phyloP scores from a whole-genome alignment of 2,797 vertebrate species.

The Poeciliopsis turneri region DNA sequence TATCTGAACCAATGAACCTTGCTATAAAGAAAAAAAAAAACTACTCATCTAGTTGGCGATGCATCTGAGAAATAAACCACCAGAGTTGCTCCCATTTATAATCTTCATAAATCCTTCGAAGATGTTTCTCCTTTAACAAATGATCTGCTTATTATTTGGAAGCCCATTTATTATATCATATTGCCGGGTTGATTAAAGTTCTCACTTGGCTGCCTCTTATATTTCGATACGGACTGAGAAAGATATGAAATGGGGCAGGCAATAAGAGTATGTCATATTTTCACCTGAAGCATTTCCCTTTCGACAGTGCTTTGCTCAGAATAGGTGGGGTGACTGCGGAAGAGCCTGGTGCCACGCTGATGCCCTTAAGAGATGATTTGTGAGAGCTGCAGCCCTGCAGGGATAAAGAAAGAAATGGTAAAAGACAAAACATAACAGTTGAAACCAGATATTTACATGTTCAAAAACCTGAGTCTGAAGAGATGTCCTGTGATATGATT shows the following conservation, averaged over 20 bases:
- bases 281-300: conserved; percentile 83
- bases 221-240: conserved; percentile 25
- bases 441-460: background rate
- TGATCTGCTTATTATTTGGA: conserved; percentile 52
- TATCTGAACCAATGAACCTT: conserved; percentile 25
- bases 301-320: conserved; percentile 72
- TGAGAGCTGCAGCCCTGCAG: conserved; percentile 74
- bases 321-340: conserved; percentile 60
- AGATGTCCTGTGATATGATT: background rate
- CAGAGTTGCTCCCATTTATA: conserved; percentile 17
- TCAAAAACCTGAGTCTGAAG: background rate
- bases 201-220: conserved; percentile 43
- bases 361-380: conserved; percentile 62
- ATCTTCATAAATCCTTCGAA: conserved; percentile 34
- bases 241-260: conserved; percentile 38
- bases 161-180: conserved; percentile 43
- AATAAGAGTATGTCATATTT: conserved; percentile 44
- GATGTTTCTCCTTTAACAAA: conserved; percentile 25
- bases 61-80: conserved; percentile 29
- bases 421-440: conserved; percentile 12
- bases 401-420: conserved; percentile 8
- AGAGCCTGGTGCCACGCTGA: conserved; percentile 53
- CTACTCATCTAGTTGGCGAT: conserved; percentile 17
- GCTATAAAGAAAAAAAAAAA: conserved; percentile 6
- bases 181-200: conserved; percentile 54